Conservation (phyloP, 2,113 vertebrate genomes). For the Lota lota region DNA sequence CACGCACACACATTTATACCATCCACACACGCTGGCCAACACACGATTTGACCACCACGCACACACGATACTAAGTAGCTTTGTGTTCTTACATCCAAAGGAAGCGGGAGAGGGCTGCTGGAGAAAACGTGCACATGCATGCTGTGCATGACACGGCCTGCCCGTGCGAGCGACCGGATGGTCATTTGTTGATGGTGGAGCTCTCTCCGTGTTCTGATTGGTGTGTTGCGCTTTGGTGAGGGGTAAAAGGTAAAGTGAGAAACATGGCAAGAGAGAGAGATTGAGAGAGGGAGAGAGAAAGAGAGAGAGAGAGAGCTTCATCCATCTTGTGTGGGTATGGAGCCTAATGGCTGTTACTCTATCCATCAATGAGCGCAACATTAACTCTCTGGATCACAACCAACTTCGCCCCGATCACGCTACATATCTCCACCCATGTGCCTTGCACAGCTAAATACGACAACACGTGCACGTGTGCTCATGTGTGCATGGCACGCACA, state of each 20-base stretch:
- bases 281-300: background rate
- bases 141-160: constrained; percentile 12
- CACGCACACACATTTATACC: constrained; percentile 14
- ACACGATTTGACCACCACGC: background rate
- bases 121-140: constrained; percentile 11
- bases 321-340: constrained; percentile 69
- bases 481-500: constrained; percentile 3
- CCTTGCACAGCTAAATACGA: constrained; percentile 39
- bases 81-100: background rate
- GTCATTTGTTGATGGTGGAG: constrained; percentile 28
- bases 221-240: constrained; percentile 38
- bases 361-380: constrained; percentile 77
- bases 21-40: background rate
- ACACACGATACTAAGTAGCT: background rate
- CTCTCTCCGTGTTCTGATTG: constrained; percentile 48
- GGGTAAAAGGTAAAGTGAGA: background rate
- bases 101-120: no score
- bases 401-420: constrained; percentile 67
- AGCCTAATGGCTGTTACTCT: constrained; percentile 66
- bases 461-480: constrained; percentile 23
- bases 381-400: constrained; percentile 77
- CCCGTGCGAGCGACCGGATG: constrained; percentile 17
- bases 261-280: constrained; percentile 1
- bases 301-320: constrained; percentile 18
- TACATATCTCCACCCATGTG: constrained; percentile 70